phyloP scores from a whole-genome alignment of 2,113 vertebrate genomes.

The Phrynosoma platyrhinos region DNA sequence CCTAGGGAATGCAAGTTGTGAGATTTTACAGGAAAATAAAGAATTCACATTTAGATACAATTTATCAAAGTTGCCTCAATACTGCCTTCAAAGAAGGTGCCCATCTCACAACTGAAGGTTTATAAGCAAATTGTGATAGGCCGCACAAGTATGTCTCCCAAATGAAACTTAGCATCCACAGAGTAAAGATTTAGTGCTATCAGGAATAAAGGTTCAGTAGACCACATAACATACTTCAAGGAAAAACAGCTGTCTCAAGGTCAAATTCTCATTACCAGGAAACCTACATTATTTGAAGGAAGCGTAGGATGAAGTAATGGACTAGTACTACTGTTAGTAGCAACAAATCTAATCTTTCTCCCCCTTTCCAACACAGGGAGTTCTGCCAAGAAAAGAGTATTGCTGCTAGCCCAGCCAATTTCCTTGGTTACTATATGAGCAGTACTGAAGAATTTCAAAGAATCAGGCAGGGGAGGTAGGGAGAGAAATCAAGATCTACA shows the following conservation, averaged over 20 bases:
- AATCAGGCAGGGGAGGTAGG: constrained; percentile 48
- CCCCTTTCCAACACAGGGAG: constrained; percentile 53
- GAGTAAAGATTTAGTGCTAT: constrained; percentile 40
- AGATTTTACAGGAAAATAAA: background rate
- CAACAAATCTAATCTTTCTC: constrained; percentile 15
- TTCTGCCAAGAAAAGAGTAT: constrained; percentile 67
- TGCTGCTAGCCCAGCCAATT: constrained; percentile 71
- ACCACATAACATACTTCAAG: constrained; percentile 58
- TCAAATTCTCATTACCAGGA: constrained; percentile 64
- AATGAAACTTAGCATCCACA: constrained; percentile 36
- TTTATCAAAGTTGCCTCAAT: constrained; percentile 11
- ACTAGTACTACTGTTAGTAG: constrained; percentile 53
- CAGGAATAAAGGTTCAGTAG: constrained; percentile 57
- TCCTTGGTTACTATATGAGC: constrained; percentile 73
- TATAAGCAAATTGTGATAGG: constrained; percentile 3
- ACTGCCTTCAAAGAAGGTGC: background rate
- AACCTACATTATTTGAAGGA: constrained; percentile 70
- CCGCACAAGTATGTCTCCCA: background rate
- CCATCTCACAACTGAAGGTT: constrained; percentile 11
- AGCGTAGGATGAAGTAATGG: constrained; percentile 63
- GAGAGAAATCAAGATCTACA: constrained; percentile 53
- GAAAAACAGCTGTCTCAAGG: constrained; percentile 60
- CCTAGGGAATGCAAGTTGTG: background rate
- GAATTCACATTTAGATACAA: background rate
- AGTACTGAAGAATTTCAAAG: constrained; percentile 68